phyloP scores from a whole-genome alignment of 2,797 vertebrate species.

The Microctenopoma steveboyesi region DNA sequence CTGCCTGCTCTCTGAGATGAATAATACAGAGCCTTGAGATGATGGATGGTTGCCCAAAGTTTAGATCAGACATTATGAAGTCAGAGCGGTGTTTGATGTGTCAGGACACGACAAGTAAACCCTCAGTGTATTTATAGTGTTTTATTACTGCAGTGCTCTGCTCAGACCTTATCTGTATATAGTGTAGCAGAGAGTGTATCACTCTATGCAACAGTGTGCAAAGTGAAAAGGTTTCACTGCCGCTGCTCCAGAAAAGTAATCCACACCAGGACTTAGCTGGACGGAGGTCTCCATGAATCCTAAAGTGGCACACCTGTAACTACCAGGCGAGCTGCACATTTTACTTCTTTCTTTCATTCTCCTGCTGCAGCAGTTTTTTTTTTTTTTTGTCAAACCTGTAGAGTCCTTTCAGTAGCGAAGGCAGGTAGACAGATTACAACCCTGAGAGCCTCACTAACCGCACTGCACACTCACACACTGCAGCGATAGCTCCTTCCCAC shows the following conservation, averaged over 20 bases:
- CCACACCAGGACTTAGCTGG: slow-evolving; percentile 12
- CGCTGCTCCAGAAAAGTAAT: slow-evolving; percentile 20
- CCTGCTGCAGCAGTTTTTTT: slow-evolving; percentile 44
- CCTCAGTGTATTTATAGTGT: slow-evolving; percentile 32
- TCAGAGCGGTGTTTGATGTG: slow-evolving; percentile 31
- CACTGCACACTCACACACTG: slow-evolving; percentile 26
- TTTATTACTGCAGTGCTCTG: slow-evolving; percentile 21
- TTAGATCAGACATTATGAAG: slow-evolving; percentile 41
- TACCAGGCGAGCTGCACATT: slow-evolving; percentile 36
- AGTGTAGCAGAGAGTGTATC: too few relatives aligned
- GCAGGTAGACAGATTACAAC: slow-evolving; percentile 19
- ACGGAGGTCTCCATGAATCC: slow-evolving; percentile 58
- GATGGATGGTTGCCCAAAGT: slow-evolving; percentile 38
- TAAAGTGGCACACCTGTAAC: slow-evolving; percentile 51
- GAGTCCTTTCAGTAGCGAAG: slow-evolving; percentile 21
- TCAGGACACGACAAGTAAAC: slow-evolving; percentile 33
- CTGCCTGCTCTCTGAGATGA: slow-evolving; percentile 34
- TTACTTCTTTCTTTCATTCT: slow-evolving; percentile 21
- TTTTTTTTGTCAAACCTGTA: slow-evolving; percentile 32
- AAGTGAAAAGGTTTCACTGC: slow-evolving; percentile 14
- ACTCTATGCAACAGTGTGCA: neutral
- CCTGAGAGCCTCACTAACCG: slow-evolving; percentile 15
- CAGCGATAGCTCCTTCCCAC: slow-evolving; percentile 14
- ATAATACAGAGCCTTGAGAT: slow-evolving; percentile 42
- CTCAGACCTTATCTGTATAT: slow-evolving; percentile 1